Evolutionary conservation across 2,797 vertebrate species (phyloP).

Genomic region (Huso huso): DNA sequence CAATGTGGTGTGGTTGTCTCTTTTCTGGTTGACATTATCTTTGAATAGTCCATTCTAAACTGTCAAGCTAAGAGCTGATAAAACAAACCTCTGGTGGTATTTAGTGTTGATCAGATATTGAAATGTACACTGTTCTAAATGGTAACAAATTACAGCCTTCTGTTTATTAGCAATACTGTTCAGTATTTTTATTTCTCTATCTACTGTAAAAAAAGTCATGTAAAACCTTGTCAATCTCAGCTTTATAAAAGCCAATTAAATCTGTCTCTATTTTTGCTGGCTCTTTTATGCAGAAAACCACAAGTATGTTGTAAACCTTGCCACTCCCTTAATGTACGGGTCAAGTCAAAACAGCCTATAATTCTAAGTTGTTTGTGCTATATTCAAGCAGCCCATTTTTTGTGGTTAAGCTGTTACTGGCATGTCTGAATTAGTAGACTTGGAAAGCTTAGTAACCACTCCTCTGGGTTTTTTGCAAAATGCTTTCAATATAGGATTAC

Average conservation of each 20-base stretch:
- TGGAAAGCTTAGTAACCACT: constrained; percentile 43
- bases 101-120: not conserved
- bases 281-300: constrained; percentile 52
- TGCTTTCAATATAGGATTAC: constrained; percentile 9
- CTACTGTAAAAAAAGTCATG: constrained; percentile 30
- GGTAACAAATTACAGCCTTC: too few species aligned
- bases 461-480: constrained; percentile 37
- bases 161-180: too few species aligned
- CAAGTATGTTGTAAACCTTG: constrained; percentile 55
- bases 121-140: too few species aligned
- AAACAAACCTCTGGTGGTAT: constrained; percentile 3
- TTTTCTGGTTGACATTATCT: not conserved
- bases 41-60: not conserved
- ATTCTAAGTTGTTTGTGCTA: constrained; percentile 48
- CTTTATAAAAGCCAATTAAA: constrained; percentile 54
- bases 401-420: constrained; percentile 54
- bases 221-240: constrained; percentile 59
- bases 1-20: constrained; percentile 50
- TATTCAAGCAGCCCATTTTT: constrained; percentile 45
- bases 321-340: constrained; percentile 54
- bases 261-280: constrained; percentile 43
- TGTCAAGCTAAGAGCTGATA: not conserved
- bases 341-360: constrained; percentile 53
- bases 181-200: too few species aligned
- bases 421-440: constrained; percentile 53